Percentiles rank a stretch among this genome's conserved stretches.
Conservation (phyloP, 2,113 vertebrate species). For the Candoia aspera region DNA sequence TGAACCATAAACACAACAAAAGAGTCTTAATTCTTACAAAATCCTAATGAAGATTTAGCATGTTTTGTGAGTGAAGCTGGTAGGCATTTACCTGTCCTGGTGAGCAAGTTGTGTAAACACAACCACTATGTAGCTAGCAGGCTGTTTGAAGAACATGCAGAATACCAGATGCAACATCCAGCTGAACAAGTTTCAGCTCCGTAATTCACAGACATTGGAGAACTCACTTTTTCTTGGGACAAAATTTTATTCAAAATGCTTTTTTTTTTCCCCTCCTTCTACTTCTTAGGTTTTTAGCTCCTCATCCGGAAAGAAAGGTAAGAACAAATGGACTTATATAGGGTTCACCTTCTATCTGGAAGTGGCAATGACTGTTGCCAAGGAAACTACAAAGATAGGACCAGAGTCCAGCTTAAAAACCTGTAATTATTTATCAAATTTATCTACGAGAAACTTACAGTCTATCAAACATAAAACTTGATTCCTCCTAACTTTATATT, state of each 20-base stretch:
- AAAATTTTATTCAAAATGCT: background rate
- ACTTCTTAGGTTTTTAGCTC: conserved; percentile 7
- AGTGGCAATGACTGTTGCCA: background rate
- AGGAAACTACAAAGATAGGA: background rate
- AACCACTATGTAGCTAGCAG: background rate
- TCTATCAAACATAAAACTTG: background rate
- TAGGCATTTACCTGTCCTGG: background rate
- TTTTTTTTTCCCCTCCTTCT: background rate
- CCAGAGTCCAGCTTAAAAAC: background rate
- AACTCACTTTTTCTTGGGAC: background rate
- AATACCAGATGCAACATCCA: background rate
- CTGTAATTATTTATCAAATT: background rate
- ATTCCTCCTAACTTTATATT: background rate
- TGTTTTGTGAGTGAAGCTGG: background rate
- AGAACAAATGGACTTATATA: background rate
- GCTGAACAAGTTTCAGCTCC: background rate
- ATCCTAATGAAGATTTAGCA: background rate
- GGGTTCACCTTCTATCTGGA: background rate
- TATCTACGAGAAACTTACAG: background rate
- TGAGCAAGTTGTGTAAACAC: background rate
- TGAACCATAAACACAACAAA: background rate
- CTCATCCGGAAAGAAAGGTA: conserved; percentile 29
- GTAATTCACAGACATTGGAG: background rate
- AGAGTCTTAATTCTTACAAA: background rate
- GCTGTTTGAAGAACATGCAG: background rate